Percentiles rank a stretch among this genome's conserved stretches.
phyloP scores from a whole-genome alignment of 2,113 vertebrate genomes.

The Abramis brama region DNA sequence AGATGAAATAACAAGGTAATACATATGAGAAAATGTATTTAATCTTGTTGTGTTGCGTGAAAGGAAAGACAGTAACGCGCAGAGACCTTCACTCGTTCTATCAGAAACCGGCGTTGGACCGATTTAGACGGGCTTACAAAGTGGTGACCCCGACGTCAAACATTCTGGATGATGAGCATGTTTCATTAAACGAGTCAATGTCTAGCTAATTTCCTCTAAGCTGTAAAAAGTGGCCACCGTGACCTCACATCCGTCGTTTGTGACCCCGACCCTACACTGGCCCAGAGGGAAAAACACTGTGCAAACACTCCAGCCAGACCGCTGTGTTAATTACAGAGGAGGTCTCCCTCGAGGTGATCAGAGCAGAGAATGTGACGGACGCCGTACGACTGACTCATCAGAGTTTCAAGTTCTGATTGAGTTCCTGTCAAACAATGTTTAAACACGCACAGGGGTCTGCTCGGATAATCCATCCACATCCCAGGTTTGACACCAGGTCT shows the following conservation, averaged over 20 bases:
- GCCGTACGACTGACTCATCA: slow-evolving; percentile 30
- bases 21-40: too few species aligned
- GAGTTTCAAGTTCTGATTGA: slow-evolving; percentile 46
- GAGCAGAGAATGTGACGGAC: background rate
- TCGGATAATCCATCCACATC: slow-evolving; percentile 41
- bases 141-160: slow-evolving; percentile 1
- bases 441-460: slow-evolving; percentile 25
- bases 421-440: slow-evolving; percentile 52
- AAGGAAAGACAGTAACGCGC: too few species aligned
- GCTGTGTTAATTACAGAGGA: slow-evolving; percentile 17
- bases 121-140: too few species aligned
- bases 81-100: too few species aligned
- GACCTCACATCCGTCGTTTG: slow-evolving; percentile 38
- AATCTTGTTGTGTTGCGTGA: too few species aligned
- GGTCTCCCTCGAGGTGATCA: background rate
- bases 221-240: slow-evolving; percentile 18
- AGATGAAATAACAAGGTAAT: too few species aligned
- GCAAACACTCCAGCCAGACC: slow-evolving; percentile 20
- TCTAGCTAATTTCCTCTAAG: slow-evolving; percentile 50
- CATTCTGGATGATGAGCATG: background rate
- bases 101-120: too few species aligned
- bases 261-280: background rate
- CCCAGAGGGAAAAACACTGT: background rate
- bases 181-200: slow-evolving; percentile 8
- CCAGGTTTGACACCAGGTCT: slow-evolving; percentile 18